A percentile compares a stretch with the other conserved stretches of the same genome.
Conservation (phyloP, 2,797 vertebrate genomes). For the Enteromius thamalakanensis region DNA sequence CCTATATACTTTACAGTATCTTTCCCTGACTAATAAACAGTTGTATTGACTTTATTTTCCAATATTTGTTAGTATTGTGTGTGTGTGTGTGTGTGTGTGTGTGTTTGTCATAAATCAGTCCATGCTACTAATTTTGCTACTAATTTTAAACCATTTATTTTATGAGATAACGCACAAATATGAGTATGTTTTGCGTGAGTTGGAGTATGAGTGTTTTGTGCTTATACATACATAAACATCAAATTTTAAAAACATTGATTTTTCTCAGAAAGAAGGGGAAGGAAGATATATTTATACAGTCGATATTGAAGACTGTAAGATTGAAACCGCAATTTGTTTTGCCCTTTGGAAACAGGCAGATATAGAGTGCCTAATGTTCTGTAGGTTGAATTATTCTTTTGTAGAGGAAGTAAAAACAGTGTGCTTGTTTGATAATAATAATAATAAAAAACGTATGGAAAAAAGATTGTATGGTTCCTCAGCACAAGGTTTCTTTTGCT, state of each 20-base stretch:
- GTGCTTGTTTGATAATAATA: neutral
- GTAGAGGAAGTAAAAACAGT: neutral
- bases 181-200: neutral
- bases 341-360: neutral
- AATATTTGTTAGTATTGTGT: too few relatives aligned
- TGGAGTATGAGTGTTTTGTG: neutral
- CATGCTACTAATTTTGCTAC: neutral
- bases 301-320: neutral
- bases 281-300: neutral
- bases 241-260: neutral
- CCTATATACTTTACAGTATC: neutral
- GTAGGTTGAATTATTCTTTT: neutral
- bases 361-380: neutral
- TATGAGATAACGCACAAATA: neutral
- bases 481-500: neutral
- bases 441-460: neutral
- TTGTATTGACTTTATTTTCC: neutral
- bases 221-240: neutral
- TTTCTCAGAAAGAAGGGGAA: neutral
- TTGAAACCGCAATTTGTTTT: slow-evolving; percentile 26
- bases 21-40: neutral
- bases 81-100: too few relatives aligned
- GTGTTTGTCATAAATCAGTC: neutral
- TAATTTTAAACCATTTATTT: neutral
- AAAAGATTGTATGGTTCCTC: too few relatives aligned